Conservation (phyloP, 2,797 vertebrate species). For the Rhynchonycteris naso region DNA sequence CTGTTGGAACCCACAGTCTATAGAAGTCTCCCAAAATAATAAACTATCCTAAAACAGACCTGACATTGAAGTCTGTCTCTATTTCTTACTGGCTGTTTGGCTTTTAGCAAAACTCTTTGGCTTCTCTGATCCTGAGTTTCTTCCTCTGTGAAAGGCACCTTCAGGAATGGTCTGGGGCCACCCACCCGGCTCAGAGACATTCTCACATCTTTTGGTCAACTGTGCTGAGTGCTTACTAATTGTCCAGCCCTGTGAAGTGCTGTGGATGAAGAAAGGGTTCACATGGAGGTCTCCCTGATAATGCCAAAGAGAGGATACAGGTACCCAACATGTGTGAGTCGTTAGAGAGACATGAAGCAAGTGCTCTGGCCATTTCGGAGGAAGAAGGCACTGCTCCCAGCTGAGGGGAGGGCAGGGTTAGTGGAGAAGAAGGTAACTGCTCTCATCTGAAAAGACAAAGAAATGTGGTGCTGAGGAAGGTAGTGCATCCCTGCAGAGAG, state of each 20-base stretch:
- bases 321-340: background rate
- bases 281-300: background rate
- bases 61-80: background rate
- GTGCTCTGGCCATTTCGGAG: background rate
- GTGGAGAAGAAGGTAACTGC: background rate
- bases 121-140: background rate
- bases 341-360: background rate
- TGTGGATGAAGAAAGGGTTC: background rate
- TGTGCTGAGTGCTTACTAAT: background rate
- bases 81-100: background rate
- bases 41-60: background rate
- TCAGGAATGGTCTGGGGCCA: background rate
- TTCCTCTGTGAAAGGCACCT: background rate
- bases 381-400: background rate
- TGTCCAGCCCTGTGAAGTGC: background rate
- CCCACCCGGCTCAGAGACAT: background rate
- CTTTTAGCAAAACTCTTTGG: background rate
- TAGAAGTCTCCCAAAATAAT: background rate
- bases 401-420: background rate
- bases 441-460: background rate
- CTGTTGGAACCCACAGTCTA: background rate
- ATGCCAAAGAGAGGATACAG: background rate
- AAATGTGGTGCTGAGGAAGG: background rate
- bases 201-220: background rate
- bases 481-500: background rate